Base-by-base conservation (phyloP, 1,140 invertebrate genomes). In the Lineus longissimus region DNA sequence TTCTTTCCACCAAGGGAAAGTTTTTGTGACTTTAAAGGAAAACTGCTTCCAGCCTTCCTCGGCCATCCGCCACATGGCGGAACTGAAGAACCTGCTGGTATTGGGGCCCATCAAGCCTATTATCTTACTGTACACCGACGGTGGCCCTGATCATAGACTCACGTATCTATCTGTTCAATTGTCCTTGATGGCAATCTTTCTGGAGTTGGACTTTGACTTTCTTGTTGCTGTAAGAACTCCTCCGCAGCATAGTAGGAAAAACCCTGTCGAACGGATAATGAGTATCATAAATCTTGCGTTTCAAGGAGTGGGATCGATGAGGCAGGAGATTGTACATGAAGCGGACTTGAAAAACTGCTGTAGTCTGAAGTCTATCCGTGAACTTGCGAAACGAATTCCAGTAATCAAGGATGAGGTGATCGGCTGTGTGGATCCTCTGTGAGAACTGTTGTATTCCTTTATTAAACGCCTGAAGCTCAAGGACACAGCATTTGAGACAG, bases 241-340 rank as follows among this genome's bases (percentile, higher is more conserved):
- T 22, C 69, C 69, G 15, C 25, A 30, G 13, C 56, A 65, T 13
- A 62, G 59, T 40, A 68, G 54, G 19, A 56, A 27, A 11, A 70
- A 70, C 68, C 66, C 66, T n/a, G 66, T 59, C 31, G 63, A 70
- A 61, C 30, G 69, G n/a, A 41, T 55, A 22, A 70, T 68, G 69
- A 30, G 27, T 27, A 54, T 70, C n/a, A 31, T 70, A 2, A 70
- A 70, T 55, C 9, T 65, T n/a, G 63, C 15, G 2, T 57, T 70
- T 19, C 47, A 51, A 27, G n/a, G 47, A 23, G 25, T 51, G 4
- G 47, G 47, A 7, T 51, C 4, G 6, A 51, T 51, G 47, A 4
- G 47, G 0, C n/a, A 41, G 36, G 47, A 2, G 27, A 33, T 55
- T 41, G 40, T 58, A 17, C 59, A n/a, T 63, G 56, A 66, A 25